phyloP scores from a whole-genome alignment of 2,888 invertebrate species.

The Lithophane ornitopus region DNA sequence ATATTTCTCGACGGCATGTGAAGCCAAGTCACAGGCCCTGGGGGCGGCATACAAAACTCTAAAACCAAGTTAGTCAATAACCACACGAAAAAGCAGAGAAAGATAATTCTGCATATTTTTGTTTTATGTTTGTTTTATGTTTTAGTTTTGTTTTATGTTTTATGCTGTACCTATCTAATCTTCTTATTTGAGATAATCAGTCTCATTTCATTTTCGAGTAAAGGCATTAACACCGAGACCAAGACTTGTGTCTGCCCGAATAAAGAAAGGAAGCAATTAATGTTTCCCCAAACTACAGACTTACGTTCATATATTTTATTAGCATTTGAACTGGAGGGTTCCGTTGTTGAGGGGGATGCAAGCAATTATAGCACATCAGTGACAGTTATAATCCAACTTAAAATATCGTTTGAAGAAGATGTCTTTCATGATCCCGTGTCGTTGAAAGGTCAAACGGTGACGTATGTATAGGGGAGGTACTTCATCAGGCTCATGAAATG shows the following conservation, averaged over 20 bases:
- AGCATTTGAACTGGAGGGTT: constrained; percentile 19
- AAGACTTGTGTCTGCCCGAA: background rate
- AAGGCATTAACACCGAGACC: constrained; percentile 1
- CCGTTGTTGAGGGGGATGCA: background rate
- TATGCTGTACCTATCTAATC: background rate
- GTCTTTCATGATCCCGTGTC: background rate
- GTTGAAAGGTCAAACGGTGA: constrained; percentile 15
- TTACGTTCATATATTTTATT: constrained; percentile 26
- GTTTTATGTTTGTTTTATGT: too few relatives aligned
- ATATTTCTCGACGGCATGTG: too few relatives aligned
- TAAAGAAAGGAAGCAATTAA: constrained; percentile 14
- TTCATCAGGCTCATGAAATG: constrained; percentile 8
- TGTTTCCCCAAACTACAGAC: constrained; percentile 1
- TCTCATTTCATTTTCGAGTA: background rate
- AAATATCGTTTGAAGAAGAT: background rate
- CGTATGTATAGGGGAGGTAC: background rate
- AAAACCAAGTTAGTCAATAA: too few relatives aligned
- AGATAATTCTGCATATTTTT: background rate
- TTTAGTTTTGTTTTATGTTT: too few relatives aligned
- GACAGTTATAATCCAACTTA: constrained; percentile 19
- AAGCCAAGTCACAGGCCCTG: too few relatives aligned
- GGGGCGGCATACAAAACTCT: too few relatives aligned
- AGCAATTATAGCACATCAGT: constrained; percentile 9
- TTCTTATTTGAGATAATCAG: background rate
- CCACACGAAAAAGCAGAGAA: too few relatives aligned